phyloP scores from a whole-genome alignment of 2,797 vertebrate species.

The Melanotaenia nigrans region DNA sequence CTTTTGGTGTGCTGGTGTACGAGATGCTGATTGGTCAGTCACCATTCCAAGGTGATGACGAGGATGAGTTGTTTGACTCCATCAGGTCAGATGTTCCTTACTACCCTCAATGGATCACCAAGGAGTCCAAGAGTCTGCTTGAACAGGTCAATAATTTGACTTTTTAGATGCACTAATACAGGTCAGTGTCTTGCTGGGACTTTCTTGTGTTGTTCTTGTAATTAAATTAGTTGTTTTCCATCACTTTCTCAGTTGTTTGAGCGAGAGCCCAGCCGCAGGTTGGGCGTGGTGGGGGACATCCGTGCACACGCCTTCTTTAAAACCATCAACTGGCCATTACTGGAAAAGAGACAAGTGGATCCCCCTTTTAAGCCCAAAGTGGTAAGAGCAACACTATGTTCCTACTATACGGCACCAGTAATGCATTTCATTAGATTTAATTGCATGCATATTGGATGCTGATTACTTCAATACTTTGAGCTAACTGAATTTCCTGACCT shows the following conservation, averaged over 20 bases:
- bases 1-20: constrained; percentile 96
- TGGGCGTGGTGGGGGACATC: constrained; percentile 91
- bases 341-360: constrained; percentile 87
- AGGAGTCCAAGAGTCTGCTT: constrained; percentile 91
- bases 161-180: background rate
- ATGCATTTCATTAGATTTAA: constrained; percentile 1
- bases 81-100: constrained; percentile 92
- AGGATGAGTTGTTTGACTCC: constrained; percentile 96
- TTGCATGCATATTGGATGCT: background rate
- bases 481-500: constrained; percentile 42
- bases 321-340: constrained; percentile 88
- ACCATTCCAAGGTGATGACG: constrained; percentile 96
- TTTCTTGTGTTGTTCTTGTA: constrained; percentile 7
- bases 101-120: constrained; percentile 96
- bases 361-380: constrained; percentile 98
- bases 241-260: constrained; percentile 88
- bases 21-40: constrained; percentile 99
- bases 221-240: background rate
- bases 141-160: constrained; percentile 82
- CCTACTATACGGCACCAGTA: background rate
- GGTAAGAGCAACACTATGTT: constrained; percentile 79
- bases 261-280: constrained; percentile 87
- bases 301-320: constrained; percentile 91
- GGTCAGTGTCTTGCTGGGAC: background rate
- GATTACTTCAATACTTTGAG: background rate